Evolutionary conservation across 2,888 invertebrate species (phyloP).

Genomic region (Dyspetes luteomarginatus): DNA sequence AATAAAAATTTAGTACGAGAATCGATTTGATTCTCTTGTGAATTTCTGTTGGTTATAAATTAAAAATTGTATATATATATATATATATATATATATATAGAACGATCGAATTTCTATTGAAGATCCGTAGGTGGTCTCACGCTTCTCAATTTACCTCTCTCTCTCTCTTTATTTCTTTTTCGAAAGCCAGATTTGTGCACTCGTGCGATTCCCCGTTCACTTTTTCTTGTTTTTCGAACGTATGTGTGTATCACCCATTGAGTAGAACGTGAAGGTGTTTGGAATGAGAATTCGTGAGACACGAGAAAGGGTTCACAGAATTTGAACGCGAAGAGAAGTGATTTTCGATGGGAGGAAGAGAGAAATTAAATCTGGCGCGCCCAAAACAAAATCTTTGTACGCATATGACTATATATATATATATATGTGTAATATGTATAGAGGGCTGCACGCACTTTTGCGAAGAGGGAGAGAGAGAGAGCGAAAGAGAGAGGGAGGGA

Average conservation of each 20-base stretch:
- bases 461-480: constrained; percentile 51
- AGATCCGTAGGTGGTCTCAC: neutral
- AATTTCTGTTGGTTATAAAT: neutral
- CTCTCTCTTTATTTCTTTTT: no score
- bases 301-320: constrained; percentile 32
- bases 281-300: neutral
- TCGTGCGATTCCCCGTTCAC: neutral
- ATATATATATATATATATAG: neutral
- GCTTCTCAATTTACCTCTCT: neutral
- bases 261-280: constrained; percentile 2
- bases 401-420: neutral
- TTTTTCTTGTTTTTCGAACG: neutral
- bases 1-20: neutral
- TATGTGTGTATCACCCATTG: constrained; percentile 1
- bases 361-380: constrained; percentile 61
- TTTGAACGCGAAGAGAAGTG: constrained; percentile 24
- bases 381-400: constrained; percentile 58
- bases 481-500: constrained; percentile 35
- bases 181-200: no score
- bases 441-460: constrained; percentile 32
- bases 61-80: neutral
- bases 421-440: neutral
- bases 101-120: neutral
- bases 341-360: constrained; percentile 42
- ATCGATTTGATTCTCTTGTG: neutral